These are phyloP conservation scores for Ditylenchus dipsaci DNA, from an alignment of 1,140 invertebrate species.

Conservation along the genomic window DNA sequence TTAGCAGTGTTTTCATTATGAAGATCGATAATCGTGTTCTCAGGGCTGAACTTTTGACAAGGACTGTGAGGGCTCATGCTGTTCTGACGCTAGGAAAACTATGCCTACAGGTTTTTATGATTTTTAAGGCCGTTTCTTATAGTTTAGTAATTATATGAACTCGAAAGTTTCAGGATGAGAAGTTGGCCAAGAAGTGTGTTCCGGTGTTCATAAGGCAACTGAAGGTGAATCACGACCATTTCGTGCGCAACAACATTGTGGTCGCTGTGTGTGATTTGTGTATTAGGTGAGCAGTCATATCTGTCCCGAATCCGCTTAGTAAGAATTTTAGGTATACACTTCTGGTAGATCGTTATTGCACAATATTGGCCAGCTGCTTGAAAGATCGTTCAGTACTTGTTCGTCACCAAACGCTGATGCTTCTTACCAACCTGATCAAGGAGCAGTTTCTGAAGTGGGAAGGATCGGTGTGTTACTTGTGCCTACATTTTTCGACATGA, in stretches of 20 bases:
- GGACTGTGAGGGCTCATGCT: constrained; percentile 25
- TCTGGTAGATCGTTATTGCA: constrained; percentile 58
- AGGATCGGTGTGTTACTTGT: constrained; percentile 40
- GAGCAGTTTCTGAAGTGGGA: constrained; percentile 59
- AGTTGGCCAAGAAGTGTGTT: constrained; percentile 59
- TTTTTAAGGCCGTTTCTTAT: not conserved
- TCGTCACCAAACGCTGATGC: constrained; percentile 59
- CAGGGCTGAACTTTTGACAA: constrained; percentile 21
- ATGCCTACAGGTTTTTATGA: constrained; percentile 20
- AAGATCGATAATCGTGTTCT: constrained; percentile 20
- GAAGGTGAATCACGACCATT: constrained; percentile 54
- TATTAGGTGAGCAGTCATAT: constrained; percentile 53
- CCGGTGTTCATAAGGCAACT: constrained; percentile 59
- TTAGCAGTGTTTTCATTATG: not conserved
- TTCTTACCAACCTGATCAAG: constrained; percentile 60
- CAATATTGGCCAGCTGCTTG: constrained; percentile 59
- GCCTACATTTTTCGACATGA: too few relatives aligned
- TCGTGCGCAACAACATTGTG: constrained; percentile 60
- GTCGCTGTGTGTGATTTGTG: constrained; percentile 60
- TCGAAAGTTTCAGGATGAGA: constrained; percentile 53
- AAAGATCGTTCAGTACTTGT: constrained; percentile 58
- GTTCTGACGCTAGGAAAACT: constrained; percentile 34
- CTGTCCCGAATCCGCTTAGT: too few relatives aligned
- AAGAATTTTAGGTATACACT: constrained; percentile 60
- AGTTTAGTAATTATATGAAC: not conserved